Percentiles rank a stretch among this genome's conserved stretches.
These are phyloP conservation scores for Eupelmus urozonus DNA, from an alignment of 2,888 invertebrate species.

Conservation along the genomic window DNA sequence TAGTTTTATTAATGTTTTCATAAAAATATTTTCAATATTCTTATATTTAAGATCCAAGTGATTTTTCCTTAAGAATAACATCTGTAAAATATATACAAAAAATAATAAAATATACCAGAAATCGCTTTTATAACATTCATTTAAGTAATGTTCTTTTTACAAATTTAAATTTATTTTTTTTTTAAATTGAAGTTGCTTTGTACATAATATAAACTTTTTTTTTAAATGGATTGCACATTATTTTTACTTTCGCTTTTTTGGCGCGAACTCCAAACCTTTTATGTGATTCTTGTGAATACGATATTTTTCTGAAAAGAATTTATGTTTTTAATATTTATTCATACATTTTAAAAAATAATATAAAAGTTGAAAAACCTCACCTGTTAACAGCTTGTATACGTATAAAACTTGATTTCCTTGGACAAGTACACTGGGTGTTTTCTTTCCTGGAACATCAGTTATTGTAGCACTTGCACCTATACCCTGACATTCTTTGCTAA, in stretches of 20 bases:
- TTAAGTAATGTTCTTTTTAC: not conserved
- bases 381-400: constrained; percentile 79
- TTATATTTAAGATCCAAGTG: too few species aligned
- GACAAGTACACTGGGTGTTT: constrained; percentile 87
- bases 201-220: not conserved
- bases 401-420: constrained; percentile 93
- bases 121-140: not conserved
- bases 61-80: too few species aligned
- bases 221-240: not conserved
- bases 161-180: not conserved
- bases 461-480: constrained; percentile 93
- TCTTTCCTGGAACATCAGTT: constrained; percentile 85
- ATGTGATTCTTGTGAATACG: constrained; percentile 87
- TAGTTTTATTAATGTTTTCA: not conserved
- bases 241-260: constrained; percentile 82
- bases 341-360: constrained; percentile 29
- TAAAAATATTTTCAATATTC: not conserved
- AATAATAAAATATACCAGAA: too few species aligned
- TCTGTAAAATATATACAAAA: too few species aligned
- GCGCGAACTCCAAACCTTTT: constrained; percentile 86
- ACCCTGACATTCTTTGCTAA: constrained; percentile 90
- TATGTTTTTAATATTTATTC: constrained; percentile 12
- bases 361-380: constrained; percentile 69
- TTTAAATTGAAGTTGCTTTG: constrained; percentile 1
- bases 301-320: constrained; percentile 83